Conservation (phyloP, 2,113 vertebrate species). For the Meriones unguiculatus region DNA sequence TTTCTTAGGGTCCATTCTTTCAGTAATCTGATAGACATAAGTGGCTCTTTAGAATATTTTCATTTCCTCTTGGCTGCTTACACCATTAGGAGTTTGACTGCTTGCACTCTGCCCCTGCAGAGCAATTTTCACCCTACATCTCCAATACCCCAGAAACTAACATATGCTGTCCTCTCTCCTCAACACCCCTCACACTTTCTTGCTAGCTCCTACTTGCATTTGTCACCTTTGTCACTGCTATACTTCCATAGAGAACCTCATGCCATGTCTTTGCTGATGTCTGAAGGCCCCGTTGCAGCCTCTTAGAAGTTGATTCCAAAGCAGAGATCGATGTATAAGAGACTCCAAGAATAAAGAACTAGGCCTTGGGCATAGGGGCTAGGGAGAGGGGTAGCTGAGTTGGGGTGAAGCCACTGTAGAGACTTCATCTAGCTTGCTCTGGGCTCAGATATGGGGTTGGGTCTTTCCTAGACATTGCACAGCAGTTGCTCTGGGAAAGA, state of each 20-base stretch:
- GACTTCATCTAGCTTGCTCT: neutral
- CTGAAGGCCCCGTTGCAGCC: neutral
- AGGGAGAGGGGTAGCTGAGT: rapidly evolving
- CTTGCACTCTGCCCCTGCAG: neutral
- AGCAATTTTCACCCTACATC: neutral
- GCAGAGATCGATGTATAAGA: neutral
- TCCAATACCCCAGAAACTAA: neutral
- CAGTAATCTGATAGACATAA: neutral
- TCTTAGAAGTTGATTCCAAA: neutral
- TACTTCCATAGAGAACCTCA: neutral
- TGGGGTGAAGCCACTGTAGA: rapidly evolving
- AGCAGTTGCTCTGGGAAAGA: neutral
- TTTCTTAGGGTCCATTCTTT: neutral
- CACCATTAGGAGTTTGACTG: neutral
- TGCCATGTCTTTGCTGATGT: neutral
- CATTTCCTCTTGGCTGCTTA: neutral
- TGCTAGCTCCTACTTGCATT: neutral
- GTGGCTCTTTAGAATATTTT: neutral
- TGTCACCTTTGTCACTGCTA: neutral
- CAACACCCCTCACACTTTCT: neutral
- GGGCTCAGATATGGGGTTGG: rapidly evolving
- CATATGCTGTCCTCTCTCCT: neutral
- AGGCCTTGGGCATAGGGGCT: no score
- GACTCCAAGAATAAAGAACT: neutral
- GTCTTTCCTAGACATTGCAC: neutral